A percentile compares a stretch with the other conserved stretches of the same genome.
Conservation (phyloP, 2,888 invertebrate species). For the Acronicta alni region DNA sequence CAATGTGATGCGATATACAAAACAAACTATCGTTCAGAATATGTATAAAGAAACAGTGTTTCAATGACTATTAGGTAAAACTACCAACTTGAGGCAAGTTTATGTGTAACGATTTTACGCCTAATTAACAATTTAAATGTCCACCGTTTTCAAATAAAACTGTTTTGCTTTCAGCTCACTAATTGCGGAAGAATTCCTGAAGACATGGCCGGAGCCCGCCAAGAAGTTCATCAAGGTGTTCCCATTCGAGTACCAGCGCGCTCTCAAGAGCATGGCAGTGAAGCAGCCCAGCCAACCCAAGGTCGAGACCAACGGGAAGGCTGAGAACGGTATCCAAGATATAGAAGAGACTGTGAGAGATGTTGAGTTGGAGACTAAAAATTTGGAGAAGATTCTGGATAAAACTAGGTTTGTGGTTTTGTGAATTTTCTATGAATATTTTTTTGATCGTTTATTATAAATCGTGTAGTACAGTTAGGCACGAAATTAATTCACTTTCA, state of each 20-base stretch:
- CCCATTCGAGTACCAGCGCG: slow-evolving; percentile 98
- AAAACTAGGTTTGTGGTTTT: slow-evolving; percentile 90
- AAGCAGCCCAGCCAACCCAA: slow-evolving; percentile 62
- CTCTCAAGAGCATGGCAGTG: slow-evolving; percentile 91
- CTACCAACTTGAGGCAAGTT: too few species aligned
- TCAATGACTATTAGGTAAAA: too few species aligned
- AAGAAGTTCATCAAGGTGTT: slow-evolving; percentile 97
- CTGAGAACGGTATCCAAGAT: slow-evolving; percentile 90
- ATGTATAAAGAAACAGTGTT: too few species aligned
- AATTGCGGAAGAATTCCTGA: slow-evolving; percentile 94
- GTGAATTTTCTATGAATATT: neutral
- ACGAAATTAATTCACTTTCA: too few species aligned
- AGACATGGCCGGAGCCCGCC: slow-evolving; percentile 94
- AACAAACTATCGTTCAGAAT: too few species aligned
- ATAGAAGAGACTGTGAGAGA: slow-evolving; percentile 97
- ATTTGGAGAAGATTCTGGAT: slow-evolving; percentile 94
- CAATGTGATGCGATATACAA: too few species aligned
- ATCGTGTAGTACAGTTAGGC: too few species aligned
- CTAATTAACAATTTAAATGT: too few species aligned
- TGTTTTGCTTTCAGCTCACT: slow-evolving; percentile 87
- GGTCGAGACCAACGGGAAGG: slow-evolving; percentile 68
- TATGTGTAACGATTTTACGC: too few species aligned
- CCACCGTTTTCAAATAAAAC: neutral
- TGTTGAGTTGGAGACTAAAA: slow-evolving; percentile 93
- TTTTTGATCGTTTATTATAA: too few species aligned